phyloP scores from a whole-genome alignment of 2,113 vertebrate species.

The Pachycephala philippinensis region DNA sequence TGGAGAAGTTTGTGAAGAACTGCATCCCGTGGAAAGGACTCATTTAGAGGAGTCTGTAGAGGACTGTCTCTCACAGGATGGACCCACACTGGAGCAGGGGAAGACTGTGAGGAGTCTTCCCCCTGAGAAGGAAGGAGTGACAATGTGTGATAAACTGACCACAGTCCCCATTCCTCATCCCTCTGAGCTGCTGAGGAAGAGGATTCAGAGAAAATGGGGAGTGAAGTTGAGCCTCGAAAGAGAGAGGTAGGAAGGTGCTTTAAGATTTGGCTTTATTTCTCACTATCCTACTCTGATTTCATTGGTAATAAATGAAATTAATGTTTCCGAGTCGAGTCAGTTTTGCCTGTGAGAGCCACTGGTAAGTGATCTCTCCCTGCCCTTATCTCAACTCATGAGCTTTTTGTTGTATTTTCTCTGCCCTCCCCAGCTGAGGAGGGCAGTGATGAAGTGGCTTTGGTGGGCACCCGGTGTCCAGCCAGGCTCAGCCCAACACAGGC shows the following conservation, averaged over 20 bases:
- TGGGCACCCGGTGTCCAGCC: not conserved
- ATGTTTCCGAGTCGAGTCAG: rapidly evolving
- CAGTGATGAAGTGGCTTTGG: not conserved
- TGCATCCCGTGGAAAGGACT: not conserved
- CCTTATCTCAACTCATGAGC: rapidly evolving
- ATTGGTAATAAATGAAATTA: not conserved
- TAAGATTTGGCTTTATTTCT: not conserved
- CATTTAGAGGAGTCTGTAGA: not conserved
- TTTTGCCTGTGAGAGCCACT: rapidly evolving
- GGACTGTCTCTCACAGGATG: not conserved
- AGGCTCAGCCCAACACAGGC: not conserved
- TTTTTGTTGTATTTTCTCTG: not conserved
- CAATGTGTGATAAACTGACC: rapidly evolving
- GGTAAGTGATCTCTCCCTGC: not conserved
- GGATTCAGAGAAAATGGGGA: not conserved
- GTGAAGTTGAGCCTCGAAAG: rapidly evolving
- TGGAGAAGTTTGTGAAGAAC: not conserved
- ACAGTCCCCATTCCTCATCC: rapidly evolving
- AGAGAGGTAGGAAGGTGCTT: not conserved
- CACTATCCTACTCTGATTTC: not conserved
- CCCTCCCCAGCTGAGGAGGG: not conserved
- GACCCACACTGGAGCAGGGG: too few species aligned
- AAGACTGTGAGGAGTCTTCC: not conserved
- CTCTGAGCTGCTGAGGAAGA: not conserved
- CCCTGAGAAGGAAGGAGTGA: not conserved